Evolutionary conservation across 2,113 vertebrate genomes (phyloP).

Genomic region (Psittacara wagleri): DNA sequence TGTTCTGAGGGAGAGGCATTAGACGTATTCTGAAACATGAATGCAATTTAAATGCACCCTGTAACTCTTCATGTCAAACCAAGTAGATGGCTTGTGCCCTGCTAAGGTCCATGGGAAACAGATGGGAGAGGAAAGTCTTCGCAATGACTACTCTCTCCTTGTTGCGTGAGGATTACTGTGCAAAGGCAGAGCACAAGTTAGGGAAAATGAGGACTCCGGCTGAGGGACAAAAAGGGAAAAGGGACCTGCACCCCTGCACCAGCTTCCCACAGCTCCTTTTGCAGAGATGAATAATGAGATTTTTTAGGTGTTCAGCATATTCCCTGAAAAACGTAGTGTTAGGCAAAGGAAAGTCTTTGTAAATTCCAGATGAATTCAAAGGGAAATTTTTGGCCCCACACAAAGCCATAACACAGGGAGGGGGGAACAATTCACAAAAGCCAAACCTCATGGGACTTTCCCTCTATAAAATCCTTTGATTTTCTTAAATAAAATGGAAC

Average conservation of each 20-base stretch:
- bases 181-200: neutral
- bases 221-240: neutral
- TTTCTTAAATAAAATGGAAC: neutral
- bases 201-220: accelerated
- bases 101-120: neutral
- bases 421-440: neutral
- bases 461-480: neutral
- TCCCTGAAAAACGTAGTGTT: neutral
- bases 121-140: neutral
- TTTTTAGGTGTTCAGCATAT: neutral
- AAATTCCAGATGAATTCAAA: neutral
- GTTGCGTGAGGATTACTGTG: accelerated
- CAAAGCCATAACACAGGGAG: neutral
- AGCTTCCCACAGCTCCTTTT: neutral
- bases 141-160: neutral
- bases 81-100: neutral
- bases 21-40: neutral
- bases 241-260: neutral
- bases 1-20: neutral
- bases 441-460: neutral
- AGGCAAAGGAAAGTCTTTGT: neutral
- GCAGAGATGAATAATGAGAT: neutral
- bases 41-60: neutral
- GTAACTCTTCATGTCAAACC: neutral
- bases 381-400: neutral